A percentile compares a stretch with the other conserved stretches of the same genome.
Conservation (phyloP, 1,140 invertebrate species). For the Venturia canescens region DNA sequence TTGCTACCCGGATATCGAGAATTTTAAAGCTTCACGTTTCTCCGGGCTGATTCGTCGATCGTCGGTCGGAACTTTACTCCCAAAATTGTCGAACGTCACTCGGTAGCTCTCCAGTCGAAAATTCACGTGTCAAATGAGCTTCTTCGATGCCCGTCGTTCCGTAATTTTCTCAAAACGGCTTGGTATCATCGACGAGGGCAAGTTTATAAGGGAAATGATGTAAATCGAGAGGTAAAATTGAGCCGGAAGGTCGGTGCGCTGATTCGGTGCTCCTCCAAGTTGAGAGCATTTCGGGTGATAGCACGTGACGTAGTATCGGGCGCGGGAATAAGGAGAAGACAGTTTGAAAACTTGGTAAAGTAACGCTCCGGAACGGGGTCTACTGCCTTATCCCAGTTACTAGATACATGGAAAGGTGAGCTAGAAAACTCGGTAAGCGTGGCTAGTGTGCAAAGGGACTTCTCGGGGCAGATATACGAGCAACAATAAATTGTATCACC, state of each 20-base stretch:
- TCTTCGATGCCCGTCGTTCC: too few relatives aligned
- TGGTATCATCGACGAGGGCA: too few relatives aligned
- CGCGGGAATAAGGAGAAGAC: neutral
- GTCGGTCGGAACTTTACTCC: too few relatives aligned
- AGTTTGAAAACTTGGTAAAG: neutral
- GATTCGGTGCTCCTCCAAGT: neutral
- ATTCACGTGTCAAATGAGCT: too few relatives aligned
- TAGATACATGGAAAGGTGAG: neutral
- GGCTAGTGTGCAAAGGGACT: slow-evolving; percentile 26
- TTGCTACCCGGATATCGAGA: too few relatives aligned
- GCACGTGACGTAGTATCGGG: neutral
- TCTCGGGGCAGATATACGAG: slow-evolving; percentile 19
- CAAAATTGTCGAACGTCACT: too few relatives aligned
- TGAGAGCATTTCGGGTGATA: neutral
- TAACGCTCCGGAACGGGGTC: neutral
- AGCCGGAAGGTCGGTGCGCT: neutral
- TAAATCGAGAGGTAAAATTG: neutral
- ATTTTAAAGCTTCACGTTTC: too few relatives aligned
- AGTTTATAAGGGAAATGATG: too few relatives aligned
- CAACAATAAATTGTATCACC: slow-evolving; percentile 30
- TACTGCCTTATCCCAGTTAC: neutral
- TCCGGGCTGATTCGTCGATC: too few relatives aligned
- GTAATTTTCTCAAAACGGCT: too few relatives aligned
- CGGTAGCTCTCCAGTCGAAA: too few relatives aligned
- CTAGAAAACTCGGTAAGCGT: slow-evolving; percentile 14